These are phyloP conservation scores for Stomatorhinus ivindoensis DNA, from an alignment of 2,113 vertebrate species.

Conservation along the genomic window DNA sequence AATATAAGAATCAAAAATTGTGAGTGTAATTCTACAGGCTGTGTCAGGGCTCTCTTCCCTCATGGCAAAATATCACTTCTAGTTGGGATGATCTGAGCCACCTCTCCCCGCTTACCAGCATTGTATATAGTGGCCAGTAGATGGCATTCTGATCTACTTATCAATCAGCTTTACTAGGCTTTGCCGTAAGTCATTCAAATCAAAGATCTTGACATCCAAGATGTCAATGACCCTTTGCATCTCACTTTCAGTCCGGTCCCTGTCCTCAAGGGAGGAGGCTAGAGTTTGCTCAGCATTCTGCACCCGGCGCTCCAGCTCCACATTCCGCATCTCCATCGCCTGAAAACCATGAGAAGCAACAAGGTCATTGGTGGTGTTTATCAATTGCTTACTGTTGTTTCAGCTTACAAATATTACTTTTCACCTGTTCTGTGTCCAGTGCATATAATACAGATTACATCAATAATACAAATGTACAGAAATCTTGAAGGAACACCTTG, in stretches of 20 bases:
- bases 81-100: background rate
- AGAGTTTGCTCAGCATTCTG: constrained; percentile 71
- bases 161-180: constrained; percentile 82
- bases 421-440: background rate
- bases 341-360: constrained; percentile 32
- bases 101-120: background rate
- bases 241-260: constrained; percentile 72
- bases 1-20: background rate
- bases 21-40: background rate
- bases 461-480: background rate
- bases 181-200: constrained; percentile 85
- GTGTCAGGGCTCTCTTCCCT: background rate
- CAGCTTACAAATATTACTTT: background rate
- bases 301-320: constrained; percentile 76
- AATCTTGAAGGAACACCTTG: no score
- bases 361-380: background rate
- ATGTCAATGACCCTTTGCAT: constrained; percentile 77
- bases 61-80: background rate
- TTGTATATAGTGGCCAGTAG: background rate
- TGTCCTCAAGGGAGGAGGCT: constrained; percentile 65
- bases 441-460: background rate
- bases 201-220: constrained; percentile 88
- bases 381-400: background rate
- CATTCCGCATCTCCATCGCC: constrained; percentile 78
- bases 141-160: constrained; percentile 42